Conservation (phyloP, 1,140 invertebrate species). For the Diorhabda elongata region DNA sequence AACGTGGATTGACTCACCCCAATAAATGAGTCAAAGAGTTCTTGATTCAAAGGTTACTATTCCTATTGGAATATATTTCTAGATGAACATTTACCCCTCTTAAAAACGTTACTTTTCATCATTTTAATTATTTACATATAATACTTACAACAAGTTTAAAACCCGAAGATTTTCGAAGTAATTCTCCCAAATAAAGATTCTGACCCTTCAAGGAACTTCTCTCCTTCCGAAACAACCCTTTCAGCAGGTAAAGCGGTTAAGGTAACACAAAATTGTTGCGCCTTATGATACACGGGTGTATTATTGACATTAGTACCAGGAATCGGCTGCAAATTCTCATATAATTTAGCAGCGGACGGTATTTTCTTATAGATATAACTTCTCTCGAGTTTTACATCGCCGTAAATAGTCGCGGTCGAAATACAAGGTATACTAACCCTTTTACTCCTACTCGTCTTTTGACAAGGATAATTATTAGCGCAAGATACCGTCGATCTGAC, state of each 20-base stretch:
- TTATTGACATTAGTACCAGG: conserved; percentile 21
- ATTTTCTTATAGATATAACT: not conserved
- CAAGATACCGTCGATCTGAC: conserved; percentile 1
- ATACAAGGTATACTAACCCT: conserved; percentile 5
- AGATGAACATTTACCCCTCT: too few species aligned
- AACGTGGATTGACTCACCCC: too few species aligned
- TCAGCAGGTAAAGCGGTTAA: conserved; percentile 28
- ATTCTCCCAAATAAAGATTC: not conserved
- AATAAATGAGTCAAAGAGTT: too few species aligned
- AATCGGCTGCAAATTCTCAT: not conserved
- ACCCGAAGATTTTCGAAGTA: not conserved
- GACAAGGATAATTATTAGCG: not conserved
- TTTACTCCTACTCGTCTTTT: not conserved
- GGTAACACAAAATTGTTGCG: conserved; percentile 26
- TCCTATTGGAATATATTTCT: too few species aligned
- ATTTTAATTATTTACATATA: too few species aligned
- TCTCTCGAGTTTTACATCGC: not conserved
- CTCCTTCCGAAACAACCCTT: conserved; percentile 23
- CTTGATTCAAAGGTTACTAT: too few species aligned
- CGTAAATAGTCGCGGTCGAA: not conserved
- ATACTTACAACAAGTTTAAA: too few species aligned
- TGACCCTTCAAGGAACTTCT: conserved; percentile 15
- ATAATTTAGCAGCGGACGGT: not conserved
- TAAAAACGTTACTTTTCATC: too few species aligned
- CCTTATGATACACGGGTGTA: not conserved